These are phyloP conservation scores for Chrysolina haemoptera DNA, from an alignment of 2,888 invertebrate species.

Conservation along the genomic window DNA sequence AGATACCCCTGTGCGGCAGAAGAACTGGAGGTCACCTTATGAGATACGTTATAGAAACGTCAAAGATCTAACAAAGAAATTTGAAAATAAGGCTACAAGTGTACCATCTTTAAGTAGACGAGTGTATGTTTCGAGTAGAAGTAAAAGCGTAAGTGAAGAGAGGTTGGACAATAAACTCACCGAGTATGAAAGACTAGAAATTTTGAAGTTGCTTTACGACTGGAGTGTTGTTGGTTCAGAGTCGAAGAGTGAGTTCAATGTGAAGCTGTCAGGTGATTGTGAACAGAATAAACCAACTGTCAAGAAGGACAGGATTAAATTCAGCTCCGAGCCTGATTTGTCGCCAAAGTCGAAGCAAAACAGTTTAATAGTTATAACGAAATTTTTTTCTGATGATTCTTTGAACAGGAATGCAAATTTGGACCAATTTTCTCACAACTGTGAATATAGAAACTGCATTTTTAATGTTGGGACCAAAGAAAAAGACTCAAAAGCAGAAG, in stretches of 20 bases:
- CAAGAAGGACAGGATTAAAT: conserved; percentile 55
- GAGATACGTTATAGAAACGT: conserved; percentile 75
- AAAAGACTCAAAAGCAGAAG: conserved; percentile 70
- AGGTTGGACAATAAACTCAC: conserved; percentile 63
- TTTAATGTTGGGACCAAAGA: conserved; percentile 69
- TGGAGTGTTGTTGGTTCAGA: conserved; percentile 68
- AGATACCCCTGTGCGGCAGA: conserved; percentile 65
- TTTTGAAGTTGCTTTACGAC: conserved; percentile 67
- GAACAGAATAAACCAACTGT: conserved; percentile 44
- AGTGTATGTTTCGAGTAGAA: conserved; percentile 54
- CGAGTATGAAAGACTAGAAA: conserved; percentile 67
- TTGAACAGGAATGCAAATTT: conserved; percentile 40
- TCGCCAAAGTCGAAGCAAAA: conserved; percentile 56
- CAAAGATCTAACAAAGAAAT: conserved; percentile 80
- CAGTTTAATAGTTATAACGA: conserved; percentile 33
- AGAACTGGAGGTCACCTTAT: conserved; percentile 81
- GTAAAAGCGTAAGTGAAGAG: conserved; percentile 64
- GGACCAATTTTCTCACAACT: conserved; percentile 65
- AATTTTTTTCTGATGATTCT: conserved; percentile 46
- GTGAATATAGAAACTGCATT: conserved; percentile 68
- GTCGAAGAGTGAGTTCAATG: conserved; percentile 61
- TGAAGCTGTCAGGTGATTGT: conserved; percentile 47
- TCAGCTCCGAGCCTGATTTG: conserved; percentile 64
- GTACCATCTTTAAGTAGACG: conserved; percentile 62
- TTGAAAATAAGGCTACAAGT: conserved; percentile 71